Evolutionary conservation across 2,113 vertebrate species (phyloP).

Genomic region (Toxotes jaculatrix): DNA sequence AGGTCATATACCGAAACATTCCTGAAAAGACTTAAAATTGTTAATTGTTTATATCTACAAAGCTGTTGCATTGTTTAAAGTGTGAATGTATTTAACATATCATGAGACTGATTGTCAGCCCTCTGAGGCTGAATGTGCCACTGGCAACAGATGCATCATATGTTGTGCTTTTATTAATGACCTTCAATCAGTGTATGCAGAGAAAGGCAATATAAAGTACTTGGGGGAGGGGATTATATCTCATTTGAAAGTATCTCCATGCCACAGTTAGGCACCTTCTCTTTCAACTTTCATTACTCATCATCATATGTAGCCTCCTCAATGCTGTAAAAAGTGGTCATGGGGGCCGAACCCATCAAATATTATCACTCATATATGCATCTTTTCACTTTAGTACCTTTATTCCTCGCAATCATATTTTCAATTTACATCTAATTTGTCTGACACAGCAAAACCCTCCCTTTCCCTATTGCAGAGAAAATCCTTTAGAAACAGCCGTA

Average conservation of each 20-base stretch:
- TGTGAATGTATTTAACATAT: slow-evolving; percentile 11
- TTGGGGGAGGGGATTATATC: neutral
- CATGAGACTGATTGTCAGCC: neutral
- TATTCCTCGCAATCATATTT: slow-evolving; percentile 52
- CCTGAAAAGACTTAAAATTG: slow-evolving; percentile 21
- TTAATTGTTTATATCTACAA: slow-evolving; percentile 12
- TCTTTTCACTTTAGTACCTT: slow-evolving; percentile 37
- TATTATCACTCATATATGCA: slow-evolving; percentile 41
- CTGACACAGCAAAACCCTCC: slow-evolving; percentile 37
- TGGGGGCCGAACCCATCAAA: slow-evolving; percentile 23
- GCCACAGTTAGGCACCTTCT: neutral
- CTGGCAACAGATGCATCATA: slow-evolving; percentile 20
- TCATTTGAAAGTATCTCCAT: slow-evolving; percentile 11
- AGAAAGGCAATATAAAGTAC: neutral
- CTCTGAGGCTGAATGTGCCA: slow-evolving; percentile 1
- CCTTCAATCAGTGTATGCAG: neutral
- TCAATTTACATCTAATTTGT: slow-evolving; percentile 55
- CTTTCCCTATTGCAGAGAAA: slow-evolving; percentile 51
- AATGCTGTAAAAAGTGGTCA: slow-evolving; percentile 23
- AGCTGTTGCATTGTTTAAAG: neutral
- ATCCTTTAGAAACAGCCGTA: slow-evolving; percentile 42
- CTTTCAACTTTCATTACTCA: slow-evolving; percentile 47
- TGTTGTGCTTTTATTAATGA: slow-evolving; percentile 30
- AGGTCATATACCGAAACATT: slow-evolving; percentile 17
- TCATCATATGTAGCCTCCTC: slow-evolving; percentile 9